phyloP scores from a whole-genome alignment of 2,797 vertebrate genomes.

The Chaunax sp. region DNA sequence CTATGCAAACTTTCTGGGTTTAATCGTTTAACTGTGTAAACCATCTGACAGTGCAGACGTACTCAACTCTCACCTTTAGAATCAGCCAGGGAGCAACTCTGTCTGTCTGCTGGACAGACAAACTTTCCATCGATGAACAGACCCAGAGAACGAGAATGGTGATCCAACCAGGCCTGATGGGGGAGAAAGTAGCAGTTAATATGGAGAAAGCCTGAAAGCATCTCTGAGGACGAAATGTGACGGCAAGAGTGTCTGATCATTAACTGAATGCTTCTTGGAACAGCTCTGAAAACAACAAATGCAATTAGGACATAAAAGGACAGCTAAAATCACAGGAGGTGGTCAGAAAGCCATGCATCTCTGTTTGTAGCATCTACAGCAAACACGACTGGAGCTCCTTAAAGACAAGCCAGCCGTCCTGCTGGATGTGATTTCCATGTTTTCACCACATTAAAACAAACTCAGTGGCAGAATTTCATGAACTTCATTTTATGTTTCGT shows the following conservation, averaged over 20 bases:
- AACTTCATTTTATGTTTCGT: no score
- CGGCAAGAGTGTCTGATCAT: no score
- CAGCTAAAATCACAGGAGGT: background rate
- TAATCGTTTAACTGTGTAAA: background rate
- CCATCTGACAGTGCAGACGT: background rate
- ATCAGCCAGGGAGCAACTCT: conserved; percentile 54
- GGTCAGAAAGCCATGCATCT: background rate
- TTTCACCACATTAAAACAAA: background rate
- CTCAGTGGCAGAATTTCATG: no score
- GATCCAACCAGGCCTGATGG: conserved; percentile 81
- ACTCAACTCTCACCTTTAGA: conserved; percentile 54
- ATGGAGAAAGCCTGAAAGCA: background rate
- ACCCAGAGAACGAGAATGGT: conserved; percentile 72
- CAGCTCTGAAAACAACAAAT: no score
- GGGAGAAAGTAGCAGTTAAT: background rate
- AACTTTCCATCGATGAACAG: conserved; percentile 80
- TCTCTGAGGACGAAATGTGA: background rate
- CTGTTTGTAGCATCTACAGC: background rate
- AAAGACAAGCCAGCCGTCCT: background rate
- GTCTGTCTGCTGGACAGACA: conserved; percentile 58
- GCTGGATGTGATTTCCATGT: background rate
- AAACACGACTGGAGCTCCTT: background rate
- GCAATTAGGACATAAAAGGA: no score
- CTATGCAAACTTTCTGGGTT: no score
- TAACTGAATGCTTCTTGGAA: no score